These are phyloP conservation scores for Siniperca undulata DNA, from an alignment of 2,797 vertebrate species.

Conservation along the genomic window DNA sequence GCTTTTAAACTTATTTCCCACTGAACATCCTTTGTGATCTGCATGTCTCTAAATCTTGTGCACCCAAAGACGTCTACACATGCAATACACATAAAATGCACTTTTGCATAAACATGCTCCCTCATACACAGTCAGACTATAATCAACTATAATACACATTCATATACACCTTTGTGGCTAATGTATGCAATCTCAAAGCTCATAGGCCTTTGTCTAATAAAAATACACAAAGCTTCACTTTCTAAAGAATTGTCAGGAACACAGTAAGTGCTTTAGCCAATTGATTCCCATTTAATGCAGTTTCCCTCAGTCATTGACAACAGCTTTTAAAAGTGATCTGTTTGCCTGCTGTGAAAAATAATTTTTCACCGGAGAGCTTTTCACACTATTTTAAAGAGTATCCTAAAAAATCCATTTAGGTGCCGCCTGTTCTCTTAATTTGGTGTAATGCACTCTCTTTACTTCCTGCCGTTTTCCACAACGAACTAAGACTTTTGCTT, in stretches of 20 bases:
- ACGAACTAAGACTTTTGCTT: constrained; percentile 29
- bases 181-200: neutral
- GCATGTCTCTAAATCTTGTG: neutral
- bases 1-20: neutral
- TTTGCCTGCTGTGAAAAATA: constrained; percentile 66
- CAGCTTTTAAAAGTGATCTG: constrained; percentile 43
- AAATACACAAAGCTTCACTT: constrained; percentile 31
- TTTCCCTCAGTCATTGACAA: constrained; percentile 38
- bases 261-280: constrained; percentile 16
- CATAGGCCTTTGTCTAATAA: neutral
- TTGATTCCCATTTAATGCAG: constrained; percentile 31
- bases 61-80: constrained; percentile 22
- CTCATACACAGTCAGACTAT: neutral
- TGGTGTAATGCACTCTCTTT: constrained; percentile 32
- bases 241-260: constrained; percentile 33
- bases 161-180: neutral
- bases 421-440: constrained; percentile 21
- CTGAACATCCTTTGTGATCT: neutral
- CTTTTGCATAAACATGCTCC: neutral
- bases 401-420: constrained; percentile 43
- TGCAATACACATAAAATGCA: neutral
- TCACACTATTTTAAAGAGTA: constrained; percentile 51
- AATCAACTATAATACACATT: neutral
- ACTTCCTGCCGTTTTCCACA: constrained; percentile 48
- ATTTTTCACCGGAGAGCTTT: constrained; percentile 59